Base-by-base conservation (phyloP, 2,797 vertebrate species). In the Naso thynnoides region DNA sequence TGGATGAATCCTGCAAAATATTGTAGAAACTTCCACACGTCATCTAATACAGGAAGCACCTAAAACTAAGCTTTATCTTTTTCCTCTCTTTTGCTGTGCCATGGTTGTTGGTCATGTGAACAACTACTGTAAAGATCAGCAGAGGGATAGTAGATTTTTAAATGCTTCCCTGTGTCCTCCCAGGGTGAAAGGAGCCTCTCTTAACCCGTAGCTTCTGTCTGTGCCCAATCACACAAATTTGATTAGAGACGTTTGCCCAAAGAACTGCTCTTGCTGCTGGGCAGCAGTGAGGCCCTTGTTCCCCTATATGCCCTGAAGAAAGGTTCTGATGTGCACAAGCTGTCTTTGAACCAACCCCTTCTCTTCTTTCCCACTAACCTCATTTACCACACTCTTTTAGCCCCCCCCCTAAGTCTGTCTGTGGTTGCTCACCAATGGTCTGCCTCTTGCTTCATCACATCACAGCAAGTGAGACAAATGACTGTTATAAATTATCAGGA, bases 221-320 rank as follows among this genome's bases (percentile, higher is more conserved):
- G 78, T 88, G 84, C 84, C 81, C 86, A 90, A 90, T 93, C 88
- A 88, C 89, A 90, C 89, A 91, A 91, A 94, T 94, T 91, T 81
- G 91, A 94, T 94, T 94, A 94, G 75, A 76, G 84, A 41, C 26
- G 64, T 91, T 93, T 81, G 89, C 87, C 89, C 64, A 85, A 78
- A 84, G 89, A 93, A 56, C 76, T 75, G 76, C 84, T 86, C 57
- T 27, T 63, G 73, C 86, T 70, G 75, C 59, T n/a, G 50, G 75
- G 63, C 81, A 60, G 87, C 69, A 91, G 79, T 83, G 81, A 88
- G 82, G 81, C 84, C 87, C 88, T 88, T 86, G 83, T 91, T 92
- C 76, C 85, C 71, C 57, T 23, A 57, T 86, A 83, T 85, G 86
- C 90, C 91, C 89, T 0, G 55, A 67, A 91, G 87, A 91, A 82